Evolutionary conservation across 2,888 invertebrate genomes (phyloP), one percentile per base, ranked within the genome.

Genomic region (Synanthedon vespiformis): DNA sequence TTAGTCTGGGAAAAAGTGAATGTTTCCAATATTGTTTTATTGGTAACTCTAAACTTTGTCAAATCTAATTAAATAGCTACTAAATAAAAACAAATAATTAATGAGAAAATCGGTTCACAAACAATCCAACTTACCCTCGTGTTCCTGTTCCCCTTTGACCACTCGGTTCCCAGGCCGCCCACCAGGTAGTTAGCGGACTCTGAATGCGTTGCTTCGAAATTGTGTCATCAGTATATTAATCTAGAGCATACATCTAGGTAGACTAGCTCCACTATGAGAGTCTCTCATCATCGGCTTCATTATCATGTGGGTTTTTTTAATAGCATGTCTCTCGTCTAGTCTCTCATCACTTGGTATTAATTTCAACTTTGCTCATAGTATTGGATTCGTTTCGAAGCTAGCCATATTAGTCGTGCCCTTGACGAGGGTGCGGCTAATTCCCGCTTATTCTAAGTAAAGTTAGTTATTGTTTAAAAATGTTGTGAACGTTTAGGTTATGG

Each of bases 231-330:
- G 12, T 44, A 13, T 44, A 44, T 44, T 27, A 48, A 48, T 22
- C 0, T 48, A 48, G 48, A 48, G 22, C 22, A 34, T 34, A 34
- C 34, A 34, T 34, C 34, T 10, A 34, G 10, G 34, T 34, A 34
- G 34, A 34, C 5, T 10, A 34, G 34, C 34, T 34, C 34, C 34
- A 34, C 34, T 10, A 5, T 22, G 5, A 22, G 22, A 22, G 22
- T 22, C 34, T 34, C 8, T 34, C 14, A 44, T 65, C 75, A 77
- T 78, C 69, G 83, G 83, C 81, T 82, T 48, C 81, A 61, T 67
- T 73, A 78, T 82, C 86, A 85, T 86, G 86, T 86, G 86, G 86
- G 86, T 85, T 85, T 86, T 85, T 85, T 85, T 85, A 85, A 86
- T 86, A 76, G 86, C 86, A 86, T 86, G 80, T 69, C 65, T 67